Evolutionary conservation across 2,113 vertebrate species (phyloP).

Genomic region (Xiphias gladius): DNA sequence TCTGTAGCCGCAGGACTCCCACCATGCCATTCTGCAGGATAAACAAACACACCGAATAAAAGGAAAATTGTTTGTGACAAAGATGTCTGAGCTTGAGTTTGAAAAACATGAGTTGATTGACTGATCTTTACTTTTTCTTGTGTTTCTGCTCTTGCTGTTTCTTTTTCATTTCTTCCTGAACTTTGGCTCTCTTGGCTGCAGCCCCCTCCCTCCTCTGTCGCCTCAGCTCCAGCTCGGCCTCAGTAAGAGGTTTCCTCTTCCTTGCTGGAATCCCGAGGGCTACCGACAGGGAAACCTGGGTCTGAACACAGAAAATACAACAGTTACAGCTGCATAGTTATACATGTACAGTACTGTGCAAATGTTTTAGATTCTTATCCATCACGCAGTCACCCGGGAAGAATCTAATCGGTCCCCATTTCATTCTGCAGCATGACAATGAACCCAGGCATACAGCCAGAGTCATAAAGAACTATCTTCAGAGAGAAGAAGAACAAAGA

Average conservation of each 20-base stretch:
- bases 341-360: not conserved
- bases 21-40: conserved; percentile 89
- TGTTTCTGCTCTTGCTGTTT: conserved; percentile 86
- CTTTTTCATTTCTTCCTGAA: conserved; percentile 83
- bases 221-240: conserved; percentile 86
- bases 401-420: too few relatives aligned
- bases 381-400: not conserved
- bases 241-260: conserved; percentile 85
- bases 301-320: not conserved
- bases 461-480: too few relatives aligned
- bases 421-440: too few relatives aligned
- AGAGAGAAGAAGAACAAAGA: too few relatives aligned
- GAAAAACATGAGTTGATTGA: not conserved
- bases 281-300: conserved; percentile 80
- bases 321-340: not conserved
- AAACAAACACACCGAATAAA: conserved; percentile 6
- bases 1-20: conserved; percentile 89
- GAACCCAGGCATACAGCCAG: too few relatives aligned
- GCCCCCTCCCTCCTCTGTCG: conserved; percentile 84
- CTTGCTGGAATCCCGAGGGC: conserved; percentile 68
- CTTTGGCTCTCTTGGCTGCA: conserved; percentile 88
- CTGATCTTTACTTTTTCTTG: conserved; percentile 87
- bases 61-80: not conserved
- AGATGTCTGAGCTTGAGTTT: not conserved
- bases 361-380: not conserved